These are phyloP conservation scores for Pandemis heparana DNA, from an alignment of 2,888 invertebrate species.

Conservation along the genomic window DNA sequence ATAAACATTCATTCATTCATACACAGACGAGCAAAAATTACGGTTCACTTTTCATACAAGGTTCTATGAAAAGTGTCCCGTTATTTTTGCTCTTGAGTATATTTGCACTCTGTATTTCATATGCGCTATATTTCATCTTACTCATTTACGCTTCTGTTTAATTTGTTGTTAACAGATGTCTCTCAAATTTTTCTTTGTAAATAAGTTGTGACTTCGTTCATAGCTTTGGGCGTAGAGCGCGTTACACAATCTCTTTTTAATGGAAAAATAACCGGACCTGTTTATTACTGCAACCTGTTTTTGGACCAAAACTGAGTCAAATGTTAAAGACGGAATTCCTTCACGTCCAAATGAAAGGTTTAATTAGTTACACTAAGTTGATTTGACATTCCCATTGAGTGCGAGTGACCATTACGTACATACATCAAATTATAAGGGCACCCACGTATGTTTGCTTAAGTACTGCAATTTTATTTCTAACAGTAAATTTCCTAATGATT, in stretches of 20 bases:
- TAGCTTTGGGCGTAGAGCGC: slow-evolving; percentile 1
- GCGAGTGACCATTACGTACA: neutral
- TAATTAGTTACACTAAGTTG: slow-evolving; percentile 17
- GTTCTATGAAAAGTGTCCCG: no score
- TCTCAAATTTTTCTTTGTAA: neutral
- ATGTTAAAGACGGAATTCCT: slow-evolving; percentile 21
- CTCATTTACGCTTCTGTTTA: no score
- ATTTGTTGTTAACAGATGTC: neutral
- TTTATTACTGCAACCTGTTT: slow-evolving; percentile 23
- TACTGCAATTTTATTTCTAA: no score
- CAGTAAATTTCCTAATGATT: no score
- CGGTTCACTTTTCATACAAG: no score
- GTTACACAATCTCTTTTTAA: slow-evolving; percentile 32
- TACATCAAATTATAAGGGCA: neutral
- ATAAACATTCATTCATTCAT: no score
- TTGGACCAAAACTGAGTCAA: slow-evolving; percentile 16
- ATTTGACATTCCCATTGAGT: neutral
- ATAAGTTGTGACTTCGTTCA: slow-evolving; percentile 4
- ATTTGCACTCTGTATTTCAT: neutral
- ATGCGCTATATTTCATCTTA: no score
- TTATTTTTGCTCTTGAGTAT: no score
- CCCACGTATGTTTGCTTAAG: no score
- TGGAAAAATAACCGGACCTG: slow-evolving; percentile 33
- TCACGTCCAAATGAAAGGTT: neutral
- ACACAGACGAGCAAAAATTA: no score